phyloP scores from a whole-genome alignment of 2,113 vertebrate species.

The Mustela lutreola region DNA sequence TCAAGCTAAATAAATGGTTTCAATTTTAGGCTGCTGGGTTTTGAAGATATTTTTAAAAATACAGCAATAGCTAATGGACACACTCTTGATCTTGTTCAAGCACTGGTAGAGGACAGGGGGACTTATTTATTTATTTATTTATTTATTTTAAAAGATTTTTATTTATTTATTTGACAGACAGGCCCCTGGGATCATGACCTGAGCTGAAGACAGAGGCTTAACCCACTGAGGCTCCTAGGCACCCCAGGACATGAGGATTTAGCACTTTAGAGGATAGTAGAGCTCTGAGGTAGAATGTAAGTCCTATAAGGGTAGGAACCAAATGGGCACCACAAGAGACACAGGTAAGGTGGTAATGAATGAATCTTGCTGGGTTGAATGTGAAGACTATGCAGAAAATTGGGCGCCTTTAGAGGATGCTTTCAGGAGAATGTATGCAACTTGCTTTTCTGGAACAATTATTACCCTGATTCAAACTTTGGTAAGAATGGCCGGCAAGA shows the following conservation, averaged over 20 bases:
- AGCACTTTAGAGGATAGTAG: background rate
- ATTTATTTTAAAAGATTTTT: background rate
- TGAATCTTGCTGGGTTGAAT: background rate
- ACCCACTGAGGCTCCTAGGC: no score
- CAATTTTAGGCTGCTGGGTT: background rate
- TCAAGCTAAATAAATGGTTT: background rate
- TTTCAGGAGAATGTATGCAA: background rate
- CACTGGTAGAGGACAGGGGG: background rate
- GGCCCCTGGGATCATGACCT: no score
- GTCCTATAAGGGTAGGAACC: background rate
- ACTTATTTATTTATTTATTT: background rate
- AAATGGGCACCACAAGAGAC: background rate
- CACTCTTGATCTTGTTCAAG: background rate
- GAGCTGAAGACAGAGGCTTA: no score
- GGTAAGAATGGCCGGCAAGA: background rate
- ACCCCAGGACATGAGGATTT: background rate
- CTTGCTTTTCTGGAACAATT: background rate
- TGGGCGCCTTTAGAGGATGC: background rate
- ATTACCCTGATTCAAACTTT: background rate
- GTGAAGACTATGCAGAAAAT: background rate
- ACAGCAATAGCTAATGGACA: background rate
- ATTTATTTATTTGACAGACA: no score
- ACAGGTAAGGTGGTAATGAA: background rate
- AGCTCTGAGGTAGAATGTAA: background rate
- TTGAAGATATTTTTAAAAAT: background rate